Conservation (phyloP, 2,113 vertebrate genomes). For the Montifringilla adamsi region DNA sequence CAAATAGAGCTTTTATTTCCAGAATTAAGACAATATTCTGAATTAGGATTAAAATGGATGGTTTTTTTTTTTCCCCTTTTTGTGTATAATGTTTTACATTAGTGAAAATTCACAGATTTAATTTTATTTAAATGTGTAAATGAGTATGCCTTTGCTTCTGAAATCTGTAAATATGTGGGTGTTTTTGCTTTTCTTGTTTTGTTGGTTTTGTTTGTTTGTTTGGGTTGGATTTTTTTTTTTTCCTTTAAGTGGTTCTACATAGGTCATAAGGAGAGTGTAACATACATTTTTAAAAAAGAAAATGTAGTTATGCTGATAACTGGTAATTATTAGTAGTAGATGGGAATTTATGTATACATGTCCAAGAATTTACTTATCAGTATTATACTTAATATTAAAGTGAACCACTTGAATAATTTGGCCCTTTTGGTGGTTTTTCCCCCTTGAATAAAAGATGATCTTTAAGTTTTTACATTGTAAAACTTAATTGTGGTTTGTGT, state of each 20-base stretch:
- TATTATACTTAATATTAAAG: not conserved
- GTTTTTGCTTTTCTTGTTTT: not conserved
- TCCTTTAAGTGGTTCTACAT: not conserved
- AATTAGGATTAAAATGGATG: not conserved
- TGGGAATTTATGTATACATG: not conserved
- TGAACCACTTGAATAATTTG: not conserved
- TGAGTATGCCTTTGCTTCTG: not conserved
- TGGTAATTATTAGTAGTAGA: not conserved
- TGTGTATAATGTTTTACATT: not conserved
- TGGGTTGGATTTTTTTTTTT: not conserved
- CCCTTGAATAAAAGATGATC: not conserved
- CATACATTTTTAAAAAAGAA: not conserved
- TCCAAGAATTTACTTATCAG: not conserved
- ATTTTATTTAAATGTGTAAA: not conserved
- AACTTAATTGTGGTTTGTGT: not conserved
- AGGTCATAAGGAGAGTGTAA: not conserved
- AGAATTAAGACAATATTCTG: not conserved
- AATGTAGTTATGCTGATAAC: not conserved
- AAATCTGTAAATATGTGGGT: not conserved
- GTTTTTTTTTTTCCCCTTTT: not conserved
- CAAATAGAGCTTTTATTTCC: not conserved
- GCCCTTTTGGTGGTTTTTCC: not conserved
- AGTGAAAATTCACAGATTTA: not conserved
- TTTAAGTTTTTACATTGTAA: not conserved
- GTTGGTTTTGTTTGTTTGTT: not conserved